Conservation (phyloP, 2,888 invertebrate species). For the Cremastobaeus sp. region DNA sequence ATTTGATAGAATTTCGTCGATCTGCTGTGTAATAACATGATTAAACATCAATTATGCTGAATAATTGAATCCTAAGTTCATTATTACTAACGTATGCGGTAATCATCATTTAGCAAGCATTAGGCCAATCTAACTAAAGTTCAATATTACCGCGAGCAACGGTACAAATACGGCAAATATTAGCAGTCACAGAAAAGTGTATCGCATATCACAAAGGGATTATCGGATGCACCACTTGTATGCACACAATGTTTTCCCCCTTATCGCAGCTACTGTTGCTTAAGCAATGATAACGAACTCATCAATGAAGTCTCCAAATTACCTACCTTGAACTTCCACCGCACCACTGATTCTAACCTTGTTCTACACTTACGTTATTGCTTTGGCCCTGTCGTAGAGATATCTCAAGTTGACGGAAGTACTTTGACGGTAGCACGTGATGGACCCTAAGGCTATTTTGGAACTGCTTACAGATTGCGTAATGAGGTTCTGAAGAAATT, state of each 20-base stretch:
- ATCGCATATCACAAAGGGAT: slow-evolving; percentile 34
- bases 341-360: slow-evolving; percentile 47
- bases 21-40: too few relatives aligned
- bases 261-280: slow-evolving; percentile 36
- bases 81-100: too few relatives aligned
- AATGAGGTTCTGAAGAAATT: too few relatives aligned
- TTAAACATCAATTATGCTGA: too few relatives aligned
- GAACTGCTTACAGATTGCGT: slow-evolving; percentile 55
- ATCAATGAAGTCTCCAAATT: slow-evolving; percentile 57
- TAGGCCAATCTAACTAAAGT: slow-evolving; percentile 25
- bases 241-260: slow-evolving; percentile 15
- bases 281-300: slow-evolving; percentile 50
- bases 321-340: slow-evolving; percentile 54
- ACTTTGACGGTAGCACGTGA: slow-evolving; percentile 43
- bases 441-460: slow-evolving; percentile 41
- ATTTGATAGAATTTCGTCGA: too few relatives aligned
- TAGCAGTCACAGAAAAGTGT: slow-evolving; percentile 31
- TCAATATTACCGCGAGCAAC: slow-evolving; percentile 13
- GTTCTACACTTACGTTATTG: slow-evolving; percentile 52
- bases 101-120: slow-evolving; percentile 1
- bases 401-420: slow-evolving; percentile 57
- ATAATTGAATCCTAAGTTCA: too few relatives aligned
- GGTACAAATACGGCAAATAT: slow-evolving; percentile 22
- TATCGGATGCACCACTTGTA: slow-evolving; percentile 35
- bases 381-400: slow-evolving; percentile 40